Percentiles rank a stretch among this genome's conserved stretches.
Conservation (phyloP, 2,797 vertebrate genomes). For the Phataginus tetradactyla region DNA sequence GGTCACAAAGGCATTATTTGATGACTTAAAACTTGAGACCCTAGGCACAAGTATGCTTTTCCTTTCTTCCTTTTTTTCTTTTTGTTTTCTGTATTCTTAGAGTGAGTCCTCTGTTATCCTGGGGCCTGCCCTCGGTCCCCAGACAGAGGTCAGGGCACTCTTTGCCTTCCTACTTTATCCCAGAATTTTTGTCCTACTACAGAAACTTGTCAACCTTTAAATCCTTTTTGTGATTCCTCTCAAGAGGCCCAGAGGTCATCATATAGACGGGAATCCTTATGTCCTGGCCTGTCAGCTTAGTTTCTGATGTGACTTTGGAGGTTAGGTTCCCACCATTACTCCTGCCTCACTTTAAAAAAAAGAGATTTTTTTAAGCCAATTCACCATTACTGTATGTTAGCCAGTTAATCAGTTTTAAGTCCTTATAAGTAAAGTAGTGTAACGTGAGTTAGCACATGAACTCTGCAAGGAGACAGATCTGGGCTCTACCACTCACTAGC, state of each 20-base stretch:
- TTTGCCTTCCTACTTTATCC: conserved; percentile 10
- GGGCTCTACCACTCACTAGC: not conserved
- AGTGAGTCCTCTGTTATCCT: not conserved
- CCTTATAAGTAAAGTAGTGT: not conserved
- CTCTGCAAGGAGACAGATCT: not conserved
- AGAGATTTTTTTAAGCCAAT: not conserved
- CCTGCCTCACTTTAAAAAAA: not conserved
- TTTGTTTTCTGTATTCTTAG: not conserved
- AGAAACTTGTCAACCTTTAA: not conserved
- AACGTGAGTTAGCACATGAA: not conserved
- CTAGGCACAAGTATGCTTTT: not conserved
- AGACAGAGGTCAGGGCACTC: not conserved
- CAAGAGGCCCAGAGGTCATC: not conserved
- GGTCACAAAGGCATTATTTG: conserved; percentile 8
- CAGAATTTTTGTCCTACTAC: not conserved
- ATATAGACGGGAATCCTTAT: not conserved
- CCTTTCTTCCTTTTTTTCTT: not conserved
- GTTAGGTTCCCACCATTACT: not conserved
- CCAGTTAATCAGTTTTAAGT: not conserved
- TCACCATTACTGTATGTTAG: not conserved
- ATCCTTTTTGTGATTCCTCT: conserved; percentile 27
- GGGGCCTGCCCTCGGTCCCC: not conserved
- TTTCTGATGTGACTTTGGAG: conserved; percentile 39
- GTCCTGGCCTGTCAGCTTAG: not conserved
- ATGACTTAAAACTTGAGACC: conserved; percentile 17